Evolutionary conservation across 2,888 invertebrate species (phyloP).

Genomic region (Epirrita christyi): DNA sequence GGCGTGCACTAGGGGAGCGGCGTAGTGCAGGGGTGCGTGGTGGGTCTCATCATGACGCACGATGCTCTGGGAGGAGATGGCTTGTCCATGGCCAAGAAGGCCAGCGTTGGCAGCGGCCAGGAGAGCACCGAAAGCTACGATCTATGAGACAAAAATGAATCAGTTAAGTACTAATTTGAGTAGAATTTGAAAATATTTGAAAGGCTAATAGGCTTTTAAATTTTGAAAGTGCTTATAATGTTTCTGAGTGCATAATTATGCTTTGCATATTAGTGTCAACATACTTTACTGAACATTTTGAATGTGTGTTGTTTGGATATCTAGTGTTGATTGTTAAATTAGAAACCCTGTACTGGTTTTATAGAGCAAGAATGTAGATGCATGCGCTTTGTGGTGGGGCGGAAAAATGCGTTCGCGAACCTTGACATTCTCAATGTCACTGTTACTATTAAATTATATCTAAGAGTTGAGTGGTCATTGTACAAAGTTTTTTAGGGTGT

Average conservation of each 20-base stretch:
- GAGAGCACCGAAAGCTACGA: conserved; percentile 67
- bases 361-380: conserved; percentile 22
- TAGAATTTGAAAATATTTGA: background rate
- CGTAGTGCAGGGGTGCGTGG: conserved; percentile 54
- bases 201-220: background rate
- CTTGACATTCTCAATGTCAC: conserved; percentile 23
- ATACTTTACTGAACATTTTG: conserved; percentile 31
- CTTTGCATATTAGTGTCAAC: background rate
- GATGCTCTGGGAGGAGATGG: conserved; percentile 67
- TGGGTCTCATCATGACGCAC: conserved; percentile 63
- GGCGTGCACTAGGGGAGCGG: conserved; percentile 37
- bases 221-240: too few species aligned
- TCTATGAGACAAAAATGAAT: conserved; percentile 47
- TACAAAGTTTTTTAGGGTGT: too few species aligned
- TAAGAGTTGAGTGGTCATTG: too few species aligned
- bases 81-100: conserved; percentile 60
- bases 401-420: conserved; percentile 22
- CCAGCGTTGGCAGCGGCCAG: conserved; percentile 79
- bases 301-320: conserved; percentile 18
- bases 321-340: conserved; percentile 29
- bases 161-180: background rate
- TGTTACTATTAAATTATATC: too few species aligned
- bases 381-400: conserved; percentile 19
- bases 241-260: too few species aligned
- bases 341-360: conserved; percentile 20